Conservation (phyloP, 2,113 vertebrate species). For the Gnathonemus echidnorhynchus region DNA sequence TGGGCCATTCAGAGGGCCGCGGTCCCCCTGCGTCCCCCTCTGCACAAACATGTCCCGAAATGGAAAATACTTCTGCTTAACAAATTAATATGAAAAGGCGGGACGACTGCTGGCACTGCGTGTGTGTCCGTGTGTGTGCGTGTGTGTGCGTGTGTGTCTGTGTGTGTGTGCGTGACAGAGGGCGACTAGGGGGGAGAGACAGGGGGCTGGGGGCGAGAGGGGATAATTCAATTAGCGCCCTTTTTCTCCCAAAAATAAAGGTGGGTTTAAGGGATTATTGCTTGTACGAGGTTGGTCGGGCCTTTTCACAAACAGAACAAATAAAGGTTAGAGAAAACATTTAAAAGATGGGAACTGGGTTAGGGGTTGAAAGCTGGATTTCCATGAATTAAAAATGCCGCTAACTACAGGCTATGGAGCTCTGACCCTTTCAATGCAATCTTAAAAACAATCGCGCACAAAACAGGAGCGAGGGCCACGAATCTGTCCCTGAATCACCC, state of each 20-base stretch:
- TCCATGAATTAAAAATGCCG: constrained; percentile 57
- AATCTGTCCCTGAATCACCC: constrained; percentile 31
- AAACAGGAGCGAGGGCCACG: constrained; percentile 42
- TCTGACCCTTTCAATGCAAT: constrained; percentile 44
- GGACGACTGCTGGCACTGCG: constrained; percentile 20
- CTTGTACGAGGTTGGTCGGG: constrained; percentile 80
- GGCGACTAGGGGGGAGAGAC: constrained; percentile 16
- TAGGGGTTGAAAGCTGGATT: constrained; percentile 64
- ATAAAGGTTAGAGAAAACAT: constrained; percentile 86
- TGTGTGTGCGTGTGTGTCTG: constrained; percentile 44
- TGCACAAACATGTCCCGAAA: constrained; percentile 92
- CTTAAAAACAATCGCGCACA: constrained; percentile 61
- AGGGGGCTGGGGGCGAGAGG: constrained; percentile 58
- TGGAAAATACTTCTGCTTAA: constrained; percentile 98
- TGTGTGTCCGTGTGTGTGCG: constrained; percentile 37
- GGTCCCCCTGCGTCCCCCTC: constrained; percentile 76
- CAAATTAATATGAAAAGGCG: constrained; percentile 74
- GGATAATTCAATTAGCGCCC: constrained; percentile 96
- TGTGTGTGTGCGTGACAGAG: constrained; percentile 28
- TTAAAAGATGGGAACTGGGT: constrained; percentile 62
- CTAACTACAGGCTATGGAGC: constrained; percentile 35
- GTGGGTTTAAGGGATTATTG: constrained; percentile 90
- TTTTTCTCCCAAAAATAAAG: constrained; percentile 74
- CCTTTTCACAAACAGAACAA: constrained; percentile 72
- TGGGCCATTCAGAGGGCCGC: constrained; percentile 88